A percentile compares a stretch with the other conserved stretches of the same genome.
phyloP scores from a whole-genome alignment of 2,797 vertebrate genomes.

The Spea hammondii region DNA sequence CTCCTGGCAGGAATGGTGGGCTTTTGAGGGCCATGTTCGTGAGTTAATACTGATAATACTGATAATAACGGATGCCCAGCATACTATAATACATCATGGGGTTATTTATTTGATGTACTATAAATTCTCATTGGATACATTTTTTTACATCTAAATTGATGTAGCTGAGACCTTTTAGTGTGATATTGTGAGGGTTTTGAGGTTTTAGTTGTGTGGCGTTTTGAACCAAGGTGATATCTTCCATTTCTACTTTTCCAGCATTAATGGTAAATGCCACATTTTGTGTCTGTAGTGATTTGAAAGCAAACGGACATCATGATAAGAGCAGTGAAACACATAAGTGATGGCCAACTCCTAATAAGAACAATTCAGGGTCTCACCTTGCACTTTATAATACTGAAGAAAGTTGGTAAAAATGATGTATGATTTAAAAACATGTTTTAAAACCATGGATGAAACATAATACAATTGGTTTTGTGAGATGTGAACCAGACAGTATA shows the following conservation, averaged over 20 bases:
- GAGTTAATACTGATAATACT: too few species aligned
- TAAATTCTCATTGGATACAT: too few species aligned
- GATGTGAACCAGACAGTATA: not conserved
- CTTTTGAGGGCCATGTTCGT: too few species aligned
- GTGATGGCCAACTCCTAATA: constrained; percentile 8
- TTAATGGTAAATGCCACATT: not conserved
- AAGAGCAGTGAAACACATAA: not conserved
- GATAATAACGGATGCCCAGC: too few species aligned
- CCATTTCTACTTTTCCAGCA: not conserved
- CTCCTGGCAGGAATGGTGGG: too few species aligned
- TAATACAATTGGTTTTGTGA: not conserved
- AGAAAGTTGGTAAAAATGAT: not conserved
- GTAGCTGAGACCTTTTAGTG: too few species aligned
- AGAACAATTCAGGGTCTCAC: not conserved
- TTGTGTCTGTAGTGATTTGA: not conserved
- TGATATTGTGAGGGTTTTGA: not conserved
- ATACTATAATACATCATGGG: too few species aligned
- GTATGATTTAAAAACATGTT: not conserved
- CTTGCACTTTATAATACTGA: not conserved
- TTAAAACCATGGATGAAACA: constrained; percentile 5
- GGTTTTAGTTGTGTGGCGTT: not conserved
- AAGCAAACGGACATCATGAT: not conserved
- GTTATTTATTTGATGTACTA: too few species aligned
- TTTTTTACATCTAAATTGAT: too few species aligned
- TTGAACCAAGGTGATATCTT: not conserved